phyloP scores from a whole-genome alignment of 2,888 invertebrate genomes.

The Volucella inflata region DNA sequence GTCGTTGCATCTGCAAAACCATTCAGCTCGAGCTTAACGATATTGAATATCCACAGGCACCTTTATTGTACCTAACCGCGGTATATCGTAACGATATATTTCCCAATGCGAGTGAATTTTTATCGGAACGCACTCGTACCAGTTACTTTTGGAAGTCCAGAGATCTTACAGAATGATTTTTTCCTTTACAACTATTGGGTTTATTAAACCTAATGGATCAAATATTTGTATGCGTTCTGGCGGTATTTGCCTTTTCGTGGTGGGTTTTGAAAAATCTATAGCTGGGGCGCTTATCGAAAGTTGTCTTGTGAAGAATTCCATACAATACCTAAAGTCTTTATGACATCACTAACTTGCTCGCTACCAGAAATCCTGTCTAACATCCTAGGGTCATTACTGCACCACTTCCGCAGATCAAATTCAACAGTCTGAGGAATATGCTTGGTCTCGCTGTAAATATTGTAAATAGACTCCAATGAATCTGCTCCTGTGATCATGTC shows the following conservation, averaged over 20 bases:
- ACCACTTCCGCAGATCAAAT: constrained; percentile 52
- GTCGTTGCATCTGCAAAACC: constrained; percentile 28
- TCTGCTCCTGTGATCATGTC: too few species aligned
- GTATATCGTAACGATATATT: neutral
- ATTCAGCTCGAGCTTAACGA: constrained; percentile 1
- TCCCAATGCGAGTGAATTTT: neutral
- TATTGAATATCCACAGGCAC: neutral
- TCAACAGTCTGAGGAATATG: too few species aligned
- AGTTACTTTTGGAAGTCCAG: constrained; percentile 13
- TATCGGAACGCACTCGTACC: constrained; percentile 5
- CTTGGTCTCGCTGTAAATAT: too few species aligned
- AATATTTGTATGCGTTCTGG: too few species aligned
- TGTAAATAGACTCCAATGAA: too few species aligned
- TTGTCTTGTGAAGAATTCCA: constrained; percentile 30
- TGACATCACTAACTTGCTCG: neutral
- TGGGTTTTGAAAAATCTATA: too few species aligned
- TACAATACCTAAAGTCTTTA: constrained; percentile 54
- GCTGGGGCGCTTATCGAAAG: constrained; percentile 20
- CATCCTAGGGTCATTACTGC: constrained; percentile 1
- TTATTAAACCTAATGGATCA: too few species aligned
- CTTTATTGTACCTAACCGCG: neutral
- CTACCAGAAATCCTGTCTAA: neutral
- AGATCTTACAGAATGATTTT: too few species aligned
- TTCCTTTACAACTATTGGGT: too few species aligned
- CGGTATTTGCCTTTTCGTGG: too few species aligned